Percentiles rank a stretch among this genome's conserved stretches.
phyloP scores from a whole-genome alignment of 2,797 vertebrate species.

The Muscicapa striata region DNA sequence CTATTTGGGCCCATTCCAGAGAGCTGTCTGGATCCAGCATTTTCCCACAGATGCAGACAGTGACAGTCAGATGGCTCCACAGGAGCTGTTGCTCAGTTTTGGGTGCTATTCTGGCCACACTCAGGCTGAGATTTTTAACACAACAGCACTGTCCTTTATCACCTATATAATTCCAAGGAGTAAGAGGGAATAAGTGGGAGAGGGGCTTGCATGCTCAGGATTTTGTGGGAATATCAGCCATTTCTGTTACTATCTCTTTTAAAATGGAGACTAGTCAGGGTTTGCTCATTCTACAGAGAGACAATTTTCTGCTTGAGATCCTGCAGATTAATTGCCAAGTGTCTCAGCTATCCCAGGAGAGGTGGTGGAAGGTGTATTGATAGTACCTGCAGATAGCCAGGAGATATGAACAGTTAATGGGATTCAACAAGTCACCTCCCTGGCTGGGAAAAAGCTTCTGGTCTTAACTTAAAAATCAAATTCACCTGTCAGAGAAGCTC shows the following conservation, averaged over 20 bases:
- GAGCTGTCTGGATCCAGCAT: not conserved
- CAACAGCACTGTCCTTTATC: not conserved
- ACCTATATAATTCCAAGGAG: not conserved
- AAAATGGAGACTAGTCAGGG: slow-evolving; percentile 35
- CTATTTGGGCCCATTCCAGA: not conserved
- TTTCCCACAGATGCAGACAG: not conserved
- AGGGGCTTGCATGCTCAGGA: not conserved
- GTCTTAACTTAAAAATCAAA: slow-evolving; percentile 31
- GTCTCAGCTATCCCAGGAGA: slow-evolving; percentile 63
- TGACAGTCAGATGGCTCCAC: not conserved
- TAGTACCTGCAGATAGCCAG: slow-evolving; percentile 37
- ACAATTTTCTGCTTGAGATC: slow-evolving; percentile 68
- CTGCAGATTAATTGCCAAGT: slow-evolving; percentile 67
- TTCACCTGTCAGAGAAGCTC: not conserved
- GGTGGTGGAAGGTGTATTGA: slow-evolving; percentile 27
- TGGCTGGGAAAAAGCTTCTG: not conserved
- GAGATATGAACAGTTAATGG: slow-evolving; percentile 48
- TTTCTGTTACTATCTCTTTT: slow-evolving; percentile 23
- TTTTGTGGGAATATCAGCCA: not conserved
- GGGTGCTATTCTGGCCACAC: not conserved
- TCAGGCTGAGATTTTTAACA: not conserved
- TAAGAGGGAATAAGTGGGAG: not conserved
- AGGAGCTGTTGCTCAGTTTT: not conserved
- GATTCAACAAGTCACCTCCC: slow-evolving; percentile 36
- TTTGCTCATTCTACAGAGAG: not conserved